A percentile compares a stretch with the other conserved stretches of the same genome.
phyloP scores from a whole-genome alignment of 2,888 invertebrate genomes.

The Mimumesa dahlbomi region DNA sequence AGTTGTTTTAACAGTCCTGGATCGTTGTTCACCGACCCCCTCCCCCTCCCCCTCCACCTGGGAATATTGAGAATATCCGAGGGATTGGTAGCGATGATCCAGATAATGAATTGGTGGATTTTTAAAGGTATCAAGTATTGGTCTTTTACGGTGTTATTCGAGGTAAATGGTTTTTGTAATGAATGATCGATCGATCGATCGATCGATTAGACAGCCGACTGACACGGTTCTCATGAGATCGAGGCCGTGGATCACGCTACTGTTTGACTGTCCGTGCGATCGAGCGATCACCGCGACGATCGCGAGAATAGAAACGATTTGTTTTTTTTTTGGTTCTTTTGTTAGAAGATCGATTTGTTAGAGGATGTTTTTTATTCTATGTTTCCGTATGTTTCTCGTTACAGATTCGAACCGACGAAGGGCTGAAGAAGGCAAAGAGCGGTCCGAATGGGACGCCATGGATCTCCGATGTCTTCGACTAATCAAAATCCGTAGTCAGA shows the following conservation, averaged over 20 bases:
- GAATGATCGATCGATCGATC: background rate
- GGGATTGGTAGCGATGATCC: background rate
- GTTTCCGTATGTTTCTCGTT: constrained; percentile 55
- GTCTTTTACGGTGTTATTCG: no score
- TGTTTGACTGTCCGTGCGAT: background rate
- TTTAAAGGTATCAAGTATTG: no score
- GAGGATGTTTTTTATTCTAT: no score
- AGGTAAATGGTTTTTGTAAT: no score
- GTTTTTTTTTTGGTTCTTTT: no score
- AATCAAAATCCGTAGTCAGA: constrained; percentile 69
- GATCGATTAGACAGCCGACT: background rate
- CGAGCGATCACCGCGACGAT: background rate
- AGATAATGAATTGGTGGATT: no score
- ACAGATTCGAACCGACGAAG: constrained; percentile 73
- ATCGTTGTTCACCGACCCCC: no score
- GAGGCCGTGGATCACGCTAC: constrained; percentile 20
- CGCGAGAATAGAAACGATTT: background rate
- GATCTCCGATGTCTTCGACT: constrained; percentile 67
- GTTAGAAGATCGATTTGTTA: no score
- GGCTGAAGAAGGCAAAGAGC: constrained; percentile 71
- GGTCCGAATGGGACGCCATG: constrained; percentile 64
- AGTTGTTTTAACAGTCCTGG: constrained; percentile 36
- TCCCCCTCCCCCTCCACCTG: constrained; percentile 39
- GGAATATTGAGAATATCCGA: constrained; percentile 9
- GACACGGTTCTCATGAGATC: constrained; percentile 36